A percentile compares a stretch with the other conserved stretches of the same genome.
phyloP scores from a whole-genome alignment of 2,888 invertebrate genomes.

The Pachliopta kotzebuea region DNA sequence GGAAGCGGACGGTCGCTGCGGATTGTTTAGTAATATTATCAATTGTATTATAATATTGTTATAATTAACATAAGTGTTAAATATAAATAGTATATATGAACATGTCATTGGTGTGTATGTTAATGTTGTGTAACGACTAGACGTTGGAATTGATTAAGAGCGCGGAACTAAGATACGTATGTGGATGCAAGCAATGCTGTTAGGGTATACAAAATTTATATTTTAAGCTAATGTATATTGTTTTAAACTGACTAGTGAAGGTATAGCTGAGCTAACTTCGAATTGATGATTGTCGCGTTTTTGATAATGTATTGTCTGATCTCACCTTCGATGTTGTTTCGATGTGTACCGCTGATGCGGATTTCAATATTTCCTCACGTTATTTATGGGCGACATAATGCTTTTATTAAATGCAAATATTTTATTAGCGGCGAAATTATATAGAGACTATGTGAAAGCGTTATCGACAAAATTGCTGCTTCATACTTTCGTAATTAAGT shows the following conservation, averaged over 20 bases:
- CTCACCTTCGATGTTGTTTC: constrained; percentile 61
- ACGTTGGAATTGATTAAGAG: constrained; percentile 21
- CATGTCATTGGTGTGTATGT: constrained; percentile 61
- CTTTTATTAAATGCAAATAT: constrained; percentile 46
- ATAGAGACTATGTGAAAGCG: constrained; percentile 55
- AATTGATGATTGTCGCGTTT: constrained; percentile 40
- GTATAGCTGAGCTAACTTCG: constrained; percentile 40
- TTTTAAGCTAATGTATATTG: constrained; percentile 42
- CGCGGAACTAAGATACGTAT: constrained; percentile 26
- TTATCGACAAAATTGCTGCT: constrained; percentile 53
- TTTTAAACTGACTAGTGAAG: constrained; percentile 39
- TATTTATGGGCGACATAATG: constrained; percentile 56
- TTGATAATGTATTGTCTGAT: constrained; percentile 63
- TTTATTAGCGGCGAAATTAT: constrained; percentile 46
- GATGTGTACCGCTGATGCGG: constrained; percentile 35
- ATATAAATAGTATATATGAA: constrained; percentile 65
- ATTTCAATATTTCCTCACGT: constrained; percentile 53
- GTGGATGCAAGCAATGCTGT: constrained; percentile 33
- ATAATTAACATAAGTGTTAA: constrained; percentile 67
- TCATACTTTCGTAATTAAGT: constrained; percentile 60
- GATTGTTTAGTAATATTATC: constrained; percentile 56
- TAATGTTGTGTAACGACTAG: constrained; percentile 54
- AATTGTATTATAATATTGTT: constrained; percentile 56
- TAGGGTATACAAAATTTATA: constrained; percentile 47
- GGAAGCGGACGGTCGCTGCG: constrained; percentile 44